Evolutionary conservation across 2,113 vertebrate genomes (phyloP), one percentile per base, ranked within the genome.

Genomic region (Macrotis lagotis): DNA sequence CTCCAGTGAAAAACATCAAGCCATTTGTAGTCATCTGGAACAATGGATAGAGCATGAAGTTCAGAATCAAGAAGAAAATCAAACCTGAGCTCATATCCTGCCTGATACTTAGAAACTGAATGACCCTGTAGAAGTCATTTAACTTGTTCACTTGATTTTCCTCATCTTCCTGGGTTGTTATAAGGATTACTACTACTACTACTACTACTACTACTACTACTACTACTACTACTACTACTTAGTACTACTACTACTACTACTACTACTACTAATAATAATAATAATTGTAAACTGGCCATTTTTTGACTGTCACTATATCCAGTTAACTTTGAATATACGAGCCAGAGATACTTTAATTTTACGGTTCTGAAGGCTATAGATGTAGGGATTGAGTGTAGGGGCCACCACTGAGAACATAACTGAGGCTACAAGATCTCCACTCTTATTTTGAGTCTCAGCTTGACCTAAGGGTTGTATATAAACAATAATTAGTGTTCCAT

Each of bases 401-500:
- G 66, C 66, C n/a, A 83, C 66, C 66, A 83, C 66, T 83, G 66
- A 83, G 66, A 83, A 83, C 66, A 44, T 83, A 44, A 83, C 19
- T 44, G 66, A 83, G 66, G 66, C 66, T 83, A 83, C 16, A 44
- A 83, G 66, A 83, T 22, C 19, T 83, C 19, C 66, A 9, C 66
- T 1, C 44, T 19, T 83, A 16, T 19, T 19, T 44, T 83, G 66
- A 83, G n/a, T n/a, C n/a, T 74, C 16, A 44, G 16, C 16, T n/a
- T 74, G 66, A 74, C 66, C 37, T 74, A 74, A 9, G 16, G 95
- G 95, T 8, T 49, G 22, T 31, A 95, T 93, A 53, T 95, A 95
- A 50, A 95, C 95, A 25, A 91, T 91, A 49, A 50, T 94, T 31
- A 94, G 47, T 2, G 93, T 94, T 47, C 93, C 66, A 44, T 74